Evolutionary conservation across 2,113 vertebrate species (phyloP).

Genomic region (Prolemur simus): DNA sequence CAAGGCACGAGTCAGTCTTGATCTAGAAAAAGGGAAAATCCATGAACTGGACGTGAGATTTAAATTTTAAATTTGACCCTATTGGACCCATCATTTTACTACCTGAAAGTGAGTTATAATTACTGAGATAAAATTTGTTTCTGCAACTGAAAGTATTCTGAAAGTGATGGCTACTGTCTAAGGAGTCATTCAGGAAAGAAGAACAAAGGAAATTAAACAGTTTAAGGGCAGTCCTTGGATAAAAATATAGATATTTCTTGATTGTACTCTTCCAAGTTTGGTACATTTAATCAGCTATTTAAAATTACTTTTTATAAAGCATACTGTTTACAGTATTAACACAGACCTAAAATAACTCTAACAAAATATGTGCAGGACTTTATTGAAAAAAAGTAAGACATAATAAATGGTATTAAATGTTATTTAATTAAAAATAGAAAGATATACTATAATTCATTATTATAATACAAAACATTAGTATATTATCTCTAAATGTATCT

Average conservation of each 20-base stretch:
- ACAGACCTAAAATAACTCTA: background rate
- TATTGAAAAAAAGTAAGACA: background rate
- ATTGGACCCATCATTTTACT: background rate
- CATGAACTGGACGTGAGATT: background rate
- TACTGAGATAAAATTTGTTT: background rate
- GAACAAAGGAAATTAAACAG: background rate
- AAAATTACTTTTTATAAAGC: background rate
- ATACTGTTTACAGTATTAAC: background rate
- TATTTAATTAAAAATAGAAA: background rate
- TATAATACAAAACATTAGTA: background rate
- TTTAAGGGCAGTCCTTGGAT: background rate
- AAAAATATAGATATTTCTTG: slow-evolving; percentile 32
- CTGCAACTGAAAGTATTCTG: background rate
- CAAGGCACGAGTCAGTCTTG: background rate
- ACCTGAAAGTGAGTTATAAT: background rate
- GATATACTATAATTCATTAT: background rate
- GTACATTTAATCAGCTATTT: background rate
- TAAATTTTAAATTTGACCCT: background rate
- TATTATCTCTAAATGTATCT: background rate
- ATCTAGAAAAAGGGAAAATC: background rate
- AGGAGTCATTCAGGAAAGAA: background rate
- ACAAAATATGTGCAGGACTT: background rate
- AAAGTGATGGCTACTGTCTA: background rate
- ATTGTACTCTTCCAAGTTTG: background rate
- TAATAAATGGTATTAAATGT: background rate